Evolutionary conservation across 1,140 invertebrate genomes (phyloP).

Genomic region (Batillaria attramentaria): DNA sequence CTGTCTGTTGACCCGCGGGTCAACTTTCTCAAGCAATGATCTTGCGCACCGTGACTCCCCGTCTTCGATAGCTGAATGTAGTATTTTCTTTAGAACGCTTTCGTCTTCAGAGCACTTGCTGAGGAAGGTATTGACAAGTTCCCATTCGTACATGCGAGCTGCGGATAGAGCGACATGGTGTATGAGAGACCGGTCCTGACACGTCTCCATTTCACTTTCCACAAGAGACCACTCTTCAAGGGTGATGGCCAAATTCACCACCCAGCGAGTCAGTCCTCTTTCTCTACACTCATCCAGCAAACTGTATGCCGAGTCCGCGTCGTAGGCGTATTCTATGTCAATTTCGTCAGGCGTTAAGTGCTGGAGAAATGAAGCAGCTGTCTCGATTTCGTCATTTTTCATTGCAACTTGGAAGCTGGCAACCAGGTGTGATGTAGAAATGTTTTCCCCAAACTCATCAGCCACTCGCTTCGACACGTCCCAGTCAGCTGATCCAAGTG

Average conservation of each 20-base stretch:
- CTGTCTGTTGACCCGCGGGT: background rate
- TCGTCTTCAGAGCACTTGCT: background rate
- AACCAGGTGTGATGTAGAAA: background rate
- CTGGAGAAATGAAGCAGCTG: background rate
- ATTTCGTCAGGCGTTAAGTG: background rate
- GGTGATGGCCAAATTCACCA: background rate
- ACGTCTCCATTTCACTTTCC: background rate
- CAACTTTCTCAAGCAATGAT: background rate
- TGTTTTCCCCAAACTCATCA: background rate
- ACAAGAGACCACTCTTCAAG: background rate
- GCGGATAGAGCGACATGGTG: background rate
- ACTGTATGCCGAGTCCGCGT: background rate
- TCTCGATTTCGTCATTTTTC: background rate
- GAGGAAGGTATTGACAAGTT: background rate
- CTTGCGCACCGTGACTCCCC: background rate
- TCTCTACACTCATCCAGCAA: background rate
- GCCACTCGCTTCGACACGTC: background rate
- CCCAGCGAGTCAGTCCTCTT: background rate
- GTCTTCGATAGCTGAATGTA: background rate
- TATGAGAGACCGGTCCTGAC: background rate
- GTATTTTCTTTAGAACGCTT: background rate
- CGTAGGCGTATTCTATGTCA: background rate
- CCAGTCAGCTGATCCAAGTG: background rate
- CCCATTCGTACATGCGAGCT: background rate
- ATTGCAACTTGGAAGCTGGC: background rate